Base-by-base conservation (phyloP, 37 sponge, comb jelly and placozoan genomes). In the Amphimedon queenslandica region DNA sequence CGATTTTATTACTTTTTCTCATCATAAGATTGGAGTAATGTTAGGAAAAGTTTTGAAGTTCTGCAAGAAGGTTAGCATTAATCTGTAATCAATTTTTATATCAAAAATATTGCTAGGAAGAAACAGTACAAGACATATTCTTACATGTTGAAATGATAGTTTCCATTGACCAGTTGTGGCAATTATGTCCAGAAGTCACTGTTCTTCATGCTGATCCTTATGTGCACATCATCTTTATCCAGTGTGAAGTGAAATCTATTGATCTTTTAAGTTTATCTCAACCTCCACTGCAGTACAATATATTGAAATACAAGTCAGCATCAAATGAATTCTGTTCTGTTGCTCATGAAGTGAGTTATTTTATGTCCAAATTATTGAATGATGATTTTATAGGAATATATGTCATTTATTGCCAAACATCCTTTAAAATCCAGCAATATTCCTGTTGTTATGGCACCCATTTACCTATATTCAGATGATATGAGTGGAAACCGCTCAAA, bases 401-500 rank as follows among this genome's bases (percentile, higher is more conserved):
- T 5, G 3, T 27, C 4, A 42, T 27, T 32, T 38, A 13, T 38
- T 69, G 47, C 71, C 5, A 6, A 29, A 70, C 71, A 70, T 53
- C 74, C 47, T 25, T 29, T 70, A 13, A 35, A 35, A 56, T 51
- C 58, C 47, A 29, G 36, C 35, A 60, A 24, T 4, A n/a, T 27
- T 28, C 42, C 47, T 47, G 47, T 70, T 47, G 30, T 40, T 28
- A 41, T 70, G 25, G 37, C 31, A 11, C 71, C 71, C 25, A 42
- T 47, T 43, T 29, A 47, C 6, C 47, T 70, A 25, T 70, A 42
- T 43, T 47, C 56, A 3, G 71, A 70, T 43, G 71, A 70, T 24
- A 70, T 53, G 30, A 70, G 71, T 70, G 71, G 71, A 27, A 70
- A 70, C 53, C 25, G 27, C 8, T 70, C 71, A 30, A 70, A 70